A percentile compares a stretch with the other conserved stretches of the same genome.
Evolutionary conservation across 1,140 invertebrate species (phyloP).

Genomic region (Caenorhabditis latens): DNA sequence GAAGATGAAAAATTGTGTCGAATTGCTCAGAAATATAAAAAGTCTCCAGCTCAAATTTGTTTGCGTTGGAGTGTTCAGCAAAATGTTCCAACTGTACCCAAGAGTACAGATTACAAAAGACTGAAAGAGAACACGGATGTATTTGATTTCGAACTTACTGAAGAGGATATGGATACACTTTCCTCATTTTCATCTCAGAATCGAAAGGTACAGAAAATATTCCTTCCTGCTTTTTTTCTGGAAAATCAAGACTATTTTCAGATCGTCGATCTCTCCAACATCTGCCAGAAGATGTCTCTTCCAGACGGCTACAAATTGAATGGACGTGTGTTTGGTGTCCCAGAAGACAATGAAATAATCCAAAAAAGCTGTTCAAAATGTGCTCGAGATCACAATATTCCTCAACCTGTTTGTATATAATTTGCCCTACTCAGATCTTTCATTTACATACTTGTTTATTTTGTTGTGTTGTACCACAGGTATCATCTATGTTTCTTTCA

Average conservation of each 20-base stretch:
- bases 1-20: constrained; percentile 70
- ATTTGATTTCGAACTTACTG: constrained; percentile 49
- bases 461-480: constrained; percentile 23
- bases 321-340: constrained; percentile 64
- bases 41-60: constrained; percentile 77
- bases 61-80: constrained; percentile 79
- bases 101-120: constrained; percentile 77
- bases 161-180: constrained; percentile 39
- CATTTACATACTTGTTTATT: constrained; percentile 4
- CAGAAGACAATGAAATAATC: background rate
- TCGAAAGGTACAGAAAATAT: background rate
- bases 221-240: too few species aligned
- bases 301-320: constrained; percentile 79
- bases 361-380: constrained; percentile 24
- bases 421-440: background rate
- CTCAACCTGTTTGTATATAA: constrained; percentile 18
- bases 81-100: constrained; percentile 78
- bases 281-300: constrained; percentile 63
- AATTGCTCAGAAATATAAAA: constrained; percentile 71
- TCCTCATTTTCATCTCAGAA: background rate
- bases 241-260: background rate
- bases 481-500: constrained; percentile 32
- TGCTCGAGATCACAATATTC: constrained; percentile 12
- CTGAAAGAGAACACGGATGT: constrained; percentile 76
- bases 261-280: constrained; percentile 35